Conservation (phyloP, 2,888 invertebrate genomes). For the Siphlonurus alternatus region DNA sequence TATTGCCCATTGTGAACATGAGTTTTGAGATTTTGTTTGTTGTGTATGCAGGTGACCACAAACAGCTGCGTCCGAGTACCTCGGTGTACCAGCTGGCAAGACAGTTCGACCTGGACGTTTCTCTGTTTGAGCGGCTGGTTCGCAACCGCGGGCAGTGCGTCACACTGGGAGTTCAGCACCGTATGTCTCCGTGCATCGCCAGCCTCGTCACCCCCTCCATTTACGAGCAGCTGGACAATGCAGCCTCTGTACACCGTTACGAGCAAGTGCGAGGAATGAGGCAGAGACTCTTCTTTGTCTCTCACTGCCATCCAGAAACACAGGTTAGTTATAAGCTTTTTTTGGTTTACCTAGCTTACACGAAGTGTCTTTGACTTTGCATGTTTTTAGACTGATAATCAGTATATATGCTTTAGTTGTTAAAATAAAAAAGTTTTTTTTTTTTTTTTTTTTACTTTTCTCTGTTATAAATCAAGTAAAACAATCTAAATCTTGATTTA, state of each 20-base stretch:
- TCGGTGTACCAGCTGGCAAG: conserved; percentile 28
- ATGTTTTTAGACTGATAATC: too few species aligned
- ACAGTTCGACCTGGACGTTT: conserved; percentile 30
- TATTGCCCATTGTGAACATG: too few species aligned
- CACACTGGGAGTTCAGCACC: conserved; percentile 29
- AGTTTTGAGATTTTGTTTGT: too few species aligned
- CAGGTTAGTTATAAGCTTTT: conserved; percentile 24
- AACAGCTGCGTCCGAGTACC: conserved; percentile 33
- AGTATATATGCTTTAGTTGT: too few species aligned
- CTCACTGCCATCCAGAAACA: conserved; percentile 40
- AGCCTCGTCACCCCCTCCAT: conserved; percentile 4
- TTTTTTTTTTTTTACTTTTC: too few species aligned
- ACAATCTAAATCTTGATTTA: too few species aligned
- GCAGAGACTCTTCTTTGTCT: conserved; percentile 48
- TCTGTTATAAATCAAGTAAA: too few species aligned
- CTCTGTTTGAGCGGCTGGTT: conserved; percentile 34
- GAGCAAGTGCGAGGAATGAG: conserved; percentile 39
- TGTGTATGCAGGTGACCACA: conserved; percentile 32
- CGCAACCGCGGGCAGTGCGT: conserved; percentile 31
- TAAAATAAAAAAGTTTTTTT: too few species aligned
- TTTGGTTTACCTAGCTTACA: too few species aligned
- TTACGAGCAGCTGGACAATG: conserved; percentile 17
- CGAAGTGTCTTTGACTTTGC: too few species aligned
- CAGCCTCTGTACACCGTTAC: conserved; percentile 34
- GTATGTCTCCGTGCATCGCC: conserved; percentile 32